Conservation (phyloP, 2,113 vertebrate species). For the Python bivittatus region DNA sequence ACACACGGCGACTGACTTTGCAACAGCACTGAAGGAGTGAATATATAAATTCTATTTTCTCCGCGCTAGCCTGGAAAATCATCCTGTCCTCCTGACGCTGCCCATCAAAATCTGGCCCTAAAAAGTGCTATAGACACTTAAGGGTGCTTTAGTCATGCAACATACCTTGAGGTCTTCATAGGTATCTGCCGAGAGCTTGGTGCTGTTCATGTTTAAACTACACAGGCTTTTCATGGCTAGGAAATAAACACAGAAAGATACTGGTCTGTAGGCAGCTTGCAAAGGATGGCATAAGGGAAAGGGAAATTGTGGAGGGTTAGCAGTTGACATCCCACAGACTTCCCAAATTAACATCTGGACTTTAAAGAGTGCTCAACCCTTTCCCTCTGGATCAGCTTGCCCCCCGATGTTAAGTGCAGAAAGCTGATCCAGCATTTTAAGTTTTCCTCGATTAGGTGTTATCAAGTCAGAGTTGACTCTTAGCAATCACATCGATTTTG, state of each 20-base stretch:
- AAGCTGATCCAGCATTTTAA: background rate
- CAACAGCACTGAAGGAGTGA: background rate
- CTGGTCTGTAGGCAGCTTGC: background rate
- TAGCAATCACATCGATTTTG: background rate
- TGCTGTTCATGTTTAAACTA: conserved; percentile 99
- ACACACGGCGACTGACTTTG: background rate
- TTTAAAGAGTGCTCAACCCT: background rate
- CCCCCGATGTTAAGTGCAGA: background rate
- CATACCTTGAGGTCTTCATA: conserved; percentile 98
- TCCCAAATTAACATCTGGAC: background rate
- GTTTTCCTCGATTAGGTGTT: background rate
- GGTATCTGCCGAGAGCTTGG: conserved; percentile 98
- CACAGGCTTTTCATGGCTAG: conserved; percentile 98
- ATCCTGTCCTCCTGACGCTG: background rate
- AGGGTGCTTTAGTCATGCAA: background rate
- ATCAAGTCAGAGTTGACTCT: background rate
- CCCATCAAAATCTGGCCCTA: background rate
- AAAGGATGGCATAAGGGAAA: background rate
- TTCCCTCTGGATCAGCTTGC: background rate
- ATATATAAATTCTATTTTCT: background rate
- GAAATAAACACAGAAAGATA: conserved; percentile 35
- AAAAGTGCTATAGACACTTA: background rate
- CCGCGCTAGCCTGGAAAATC: background rate
- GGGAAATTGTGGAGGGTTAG: background rate
- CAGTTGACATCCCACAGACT: background rate